phyloP scores from a whole-genome alignment of 2,888 invertebrate genomes.

The Sphaerophoria rueppellii region DNA sequence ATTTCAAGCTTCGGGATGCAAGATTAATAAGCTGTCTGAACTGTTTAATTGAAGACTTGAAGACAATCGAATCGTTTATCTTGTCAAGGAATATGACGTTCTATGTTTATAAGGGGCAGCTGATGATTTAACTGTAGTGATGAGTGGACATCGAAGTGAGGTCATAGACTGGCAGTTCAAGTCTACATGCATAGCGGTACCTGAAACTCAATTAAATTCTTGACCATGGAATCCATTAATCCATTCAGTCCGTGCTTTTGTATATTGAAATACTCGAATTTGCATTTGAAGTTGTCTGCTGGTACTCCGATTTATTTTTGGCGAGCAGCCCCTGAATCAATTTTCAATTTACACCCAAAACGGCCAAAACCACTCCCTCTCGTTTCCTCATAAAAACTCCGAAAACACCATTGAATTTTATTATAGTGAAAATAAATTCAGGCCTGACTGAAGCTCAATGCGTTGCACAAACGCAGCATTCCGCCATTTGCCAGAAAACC shows the following conservation, averaged over 20 bases:
- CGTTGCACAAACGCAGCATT: conserved; percentile 27
- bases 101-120: too few species aligned
- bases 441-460: conserved; percentile 28
- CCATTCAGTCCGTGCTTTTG: conserved; percentile 6
- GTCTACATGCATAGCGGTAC: too few species aligned
- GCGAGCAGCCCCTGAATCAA: conserved; percentile 56
- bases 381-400: background rate
- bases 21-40: too few species aligned
- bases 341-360: conserved; percentile 62
- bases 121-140: too few species aligned
- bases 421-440: conserved; percentile 40
- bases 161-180: too few species aligned
- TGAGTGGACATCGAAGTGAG: too few species aligned
- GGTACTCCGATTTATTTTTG: conserved; percentile 7
- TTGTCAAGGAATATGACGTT: too few species aligned
- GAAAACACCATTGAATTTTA: conserved; percentile 13
- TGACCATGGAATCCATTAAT: conserved; percentile 22
- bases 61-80: too few species aligned
- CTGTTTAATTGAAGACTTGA: too few species aligned
- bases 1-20: too few species aligned
- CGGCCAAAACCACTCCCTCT: conserved; percentile 8
- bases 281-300: conserved; percentile 57
- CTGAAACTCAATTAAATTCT: conserved; percentile 35
- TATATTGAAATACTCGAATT: conserved; percentile 47
- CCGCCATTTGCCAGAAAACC: background rate